Base-by-base conservation (phyloP, 2,888 invertebrate species). In the Apeira syringaria region DNA sequence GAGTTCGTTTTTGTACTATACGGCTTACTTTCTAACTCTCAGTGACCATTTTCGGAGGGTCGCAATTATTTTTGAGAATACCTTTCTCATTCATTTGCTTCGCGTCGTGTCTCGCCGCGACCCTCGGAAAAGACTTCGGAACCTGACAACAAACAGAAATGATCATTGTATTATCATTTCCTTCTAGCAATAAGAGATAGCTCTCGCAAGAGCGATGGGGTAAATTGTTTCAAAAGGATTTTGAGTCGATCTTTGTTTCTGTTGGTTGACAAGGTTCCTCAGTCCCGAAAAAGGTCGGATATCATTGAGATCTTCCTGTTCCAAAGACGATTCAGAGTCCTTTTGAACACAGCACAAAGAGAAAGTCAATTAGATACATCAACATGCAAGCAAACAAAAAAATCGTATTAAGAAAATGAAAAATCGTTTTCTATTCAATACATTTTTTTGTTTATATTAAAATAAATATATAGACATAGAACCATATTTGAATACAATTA, bases 81-180 rank as follows among this genome's bases (percentile, higher is more conserved):
- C 57, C 53, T 58, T 52, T 51, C 51, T 61, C 61, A 74, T 65
- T 71, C 78, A 85, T 82, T 76, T 66, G 44, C 38, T 42, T 73
- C 61, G 55, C 62, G 72, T 47, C 55, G 68, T 65, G 68, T 75
- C 64, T 56, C 73, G 71, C 69, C 69, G 74, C 71, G 68, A 80
- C 75, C 65, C 80, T 74, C 84, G 74, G 63, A 64, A 74, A 75
- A 83, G 87, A 90, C 83, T 86, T 87, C 84, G 88, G 87, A 89
- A 90, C 90, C 90, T 90, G 90, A 90, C 90, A 89, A 90, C 90
- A 90, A 86, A 90, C 90, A 90, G 90, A 90, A 90, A 90, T 88
- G 88, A 88, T 82, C 86, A 87, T 81, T 82, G 68, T 74, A 74
- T 71, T 86, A 80, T 89, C 86, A 87, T 88, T 89, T 88, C 88